Conservation (phyloP, 2,888 invertebrate genomes). For the Parnassius mnemosyne region DNA sequence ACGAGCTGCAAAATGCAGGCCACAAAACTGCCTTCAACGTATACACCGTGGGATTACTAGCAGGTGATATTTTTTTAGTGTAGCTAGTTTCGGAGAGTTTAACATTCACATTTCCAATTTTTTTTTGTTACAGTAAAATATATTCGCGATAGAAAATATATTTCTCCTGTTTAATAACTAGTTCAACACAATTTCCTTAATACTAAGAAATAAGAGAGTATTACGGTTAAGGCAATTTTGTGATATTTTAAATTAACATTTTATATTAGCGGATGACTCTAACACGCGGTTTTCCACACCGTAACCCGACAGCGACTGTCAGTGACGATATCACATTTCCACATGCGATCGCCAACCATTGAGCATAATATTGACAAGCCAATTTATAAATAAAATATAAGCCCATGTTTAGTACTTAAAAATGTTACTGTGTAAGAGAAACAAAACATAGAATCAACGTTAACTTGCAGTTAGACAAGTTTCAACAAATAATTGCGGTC, state of each 20-base stretch:
- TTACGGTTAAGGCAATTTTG: no score
- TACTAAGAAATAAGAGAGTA: no score
- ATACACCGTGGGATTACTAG: constrained; percentile 13
- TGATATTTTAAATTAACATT: background rate
- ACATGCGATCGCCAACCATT: constrained; percentile 29
- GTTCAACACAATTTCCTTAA: no score
- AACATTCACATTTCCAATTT: background rate
- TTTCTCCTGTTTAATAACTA: no score
- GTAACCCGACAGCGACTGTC: constrained; percentile 50
- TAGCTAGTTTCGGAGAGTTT: background rate
- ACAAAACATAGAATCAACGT: constrained; percentile 14
- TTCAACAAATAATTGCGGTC: constrained; percentile 30
- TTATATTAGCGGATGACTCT: background rate
- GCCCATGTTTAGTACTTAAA: background rate
- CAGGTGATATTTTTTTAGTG: constrained; percentile 13
- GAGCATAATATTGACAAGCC: constrained; percentile 29
- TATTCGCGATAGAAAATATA: no score
- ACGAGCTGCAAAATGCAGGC: constrained; percentile 8
- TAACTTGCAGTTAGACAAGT: constrained; percentile 11
- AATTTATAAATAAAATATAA: constrained; percentile 2
- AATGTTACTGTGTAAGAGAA: constrained; percentile 25
- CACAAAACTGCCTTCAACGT: constrained; percentile 17
- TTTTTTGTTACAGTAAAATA: background rate
- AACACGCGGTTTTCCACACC: constrained; percentile 31
- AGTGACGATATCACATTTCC: constrained; percentile 43